phyloP scores from a whole-genome alignment of 2,888 invertebrate species.

The Xestoiulus laeticollis region DNA sequence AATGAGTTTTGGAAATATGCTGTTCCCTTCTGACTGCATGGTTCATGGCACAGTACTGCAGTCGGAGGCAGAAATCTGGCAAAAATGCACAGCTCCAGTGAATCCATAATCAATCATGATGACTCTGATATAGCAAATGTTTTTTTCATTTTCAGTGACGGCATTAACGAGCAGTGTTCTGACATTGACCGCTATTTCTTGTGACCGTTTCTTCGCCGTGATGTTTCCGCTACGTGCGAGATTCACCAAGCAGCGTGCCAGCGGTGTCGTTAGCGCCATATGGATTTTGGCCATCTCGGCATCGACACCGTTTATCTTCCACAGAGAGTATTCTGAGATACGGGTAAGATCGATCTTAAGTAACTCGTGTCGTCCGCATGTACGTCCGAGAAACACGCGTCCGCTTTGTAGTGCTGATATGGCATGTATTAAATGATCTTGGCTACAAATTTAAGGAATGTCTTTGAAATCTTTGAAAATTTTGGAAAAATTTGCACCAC shows the following conservation, averaged over 20 bases:
- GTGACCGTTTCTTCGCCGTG: constrained; percentile 67
- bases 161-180: constrained; percentile 66
- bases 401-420: not conserved
- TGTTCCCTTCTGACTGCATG: not conserved
- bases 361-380: no score
- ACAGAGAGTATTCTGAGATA: constrained; percentile 60
- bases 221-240: constrained; percentile 66
- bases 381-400: not conserved
- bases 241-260: constrained; percentile 65
- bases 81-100: not conserved
- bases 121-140: not conserved
- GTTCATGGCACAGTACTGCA: not conserved
- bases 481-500: no score
- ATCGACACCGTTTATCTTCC: constrained; percentile 64
- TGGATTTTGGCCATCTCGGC: constrained; percentile 64
- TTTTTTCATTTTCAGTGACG: constrained; percentile 61
- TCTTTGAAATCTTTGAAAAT: no score
- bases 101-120: constrained; percentile 19
- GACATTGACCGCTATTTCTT: constrained; percentile 66
- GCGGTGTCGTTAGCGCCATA: constrained; percentile 63
- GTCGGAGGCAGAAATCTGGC: not conserved
- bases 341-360: constrained; percentile 57
- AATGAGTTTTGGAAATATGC: not conserved
- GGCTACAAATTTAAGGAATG: no score
- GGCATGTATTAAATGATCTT: no score